A percentile compares a stretch with the other conserved stretches of the same genome.
phyloP scores from a whole-genome alignment of 1,140 invertebrate genomes.

The Phymastichus coffea region DNA sequence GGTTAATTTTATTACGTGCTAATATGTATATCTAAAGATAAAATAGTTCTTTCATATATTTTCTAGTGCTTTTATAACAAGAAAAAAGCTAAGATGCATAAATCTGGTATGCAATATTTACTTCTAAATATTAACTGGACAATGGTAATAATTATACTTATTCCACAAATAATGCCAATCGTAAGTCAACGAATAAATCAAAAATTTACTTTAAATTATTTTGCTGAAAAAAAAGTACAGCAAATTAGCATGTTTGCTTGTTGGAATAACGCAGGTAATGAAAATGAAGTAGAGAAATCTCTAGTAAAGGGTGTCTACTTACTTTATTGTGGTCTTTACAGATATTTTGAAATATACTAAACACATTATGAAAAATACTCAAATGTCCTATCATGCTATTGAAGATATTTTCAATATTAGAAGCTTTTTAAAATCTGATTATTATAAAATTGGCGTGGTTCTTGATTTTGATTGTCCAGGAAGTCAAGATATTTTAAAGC shows the following conservation, averaged over 20 bases:
- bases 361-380: background rate
- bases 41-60: too few species aligned
- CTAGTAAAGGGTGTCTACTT: background rate
- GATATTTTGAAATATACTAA: background rate
- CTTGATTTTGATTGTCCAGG: constrained; percentile 39
- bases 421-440: constrained; percentile 34
- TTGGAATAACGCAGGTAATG: constrained; percentile 26
- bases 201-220: constrained; percentile 26
- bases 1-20: too few species aligned
- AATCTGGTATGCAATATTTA: too few species aligned
- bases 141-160: too few species aligned
- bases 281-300: too few species aligned
- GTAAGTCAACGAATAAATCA: too few species aligned
- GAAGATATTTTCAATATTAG: constrained; percentile 29
- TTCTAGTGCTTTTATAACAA: too few species aligned
- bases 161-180: too few species aligned
- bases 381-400: constrained; percentile 26
- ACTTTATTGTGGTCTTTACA: too few species aligned
- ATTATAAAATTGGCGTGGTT: constrained; percentile 40
- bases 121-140: too few species aligned
- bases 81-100: too few species aligned
- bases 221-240: constrained; percentile 13
- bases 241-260: constrained; percentile 32
- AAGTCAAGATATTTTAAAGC: constrained; percentile 29
- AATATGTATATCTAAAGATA: too few species aligned